Evolutionary conservation across 2,888 invertebrate genomes (phyloP).

Genomic region (Orchesellides sinensis): DNA sequence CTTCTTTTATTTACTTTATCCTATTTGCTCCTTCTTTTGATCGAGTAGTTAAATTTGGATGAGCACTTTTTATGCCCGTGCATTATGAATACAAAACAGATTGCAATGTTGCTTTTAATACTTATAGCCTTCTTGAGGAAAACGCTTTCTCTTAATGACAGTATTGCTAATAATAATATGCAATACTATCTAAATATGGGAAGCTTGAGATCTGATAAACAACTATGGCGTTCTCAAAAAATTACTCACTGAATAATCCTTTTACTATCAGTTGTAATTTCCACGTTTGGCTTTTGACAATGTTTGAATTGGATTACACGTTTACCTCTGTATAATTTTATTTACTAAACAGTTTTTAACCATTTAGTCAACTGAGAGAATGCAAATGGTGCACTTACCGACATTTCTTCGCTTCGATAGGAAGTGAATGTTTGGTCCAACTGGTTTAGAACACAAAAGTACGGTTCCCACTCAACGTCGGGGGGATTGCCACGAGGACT

Average conservation of each 20-base stretch:
- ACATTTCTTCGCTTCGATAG: conserved; percentile 87
- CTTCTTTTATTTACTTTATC: conserved; percentile 26
- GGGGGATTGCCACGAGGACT: conserved; percentile 76
- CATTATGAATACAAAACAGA: neutral
- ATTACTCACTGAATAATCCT: neutral
- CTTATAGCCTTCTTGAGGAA: conserved; percentile 1
- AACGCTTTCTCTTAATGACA: conserved; percentile 39
- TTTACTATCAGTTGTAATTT: conserved; percentile 1
- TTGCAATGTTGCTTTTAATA: conserved; percentile 10
- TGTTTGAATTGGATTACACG: neutral
- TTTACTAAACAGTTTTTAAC: neutral
- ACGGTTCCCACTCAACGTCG: conserved; percentile 83
- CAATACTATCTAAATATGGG: conserved; percentile 39
- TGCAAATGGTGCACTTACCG: conserved; percentile 80
- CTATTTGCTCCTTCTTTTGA: conserved; percentile 1
- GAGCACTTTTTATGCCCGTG: neutral
- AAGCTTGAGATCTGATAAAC: conserved; percentile 39
- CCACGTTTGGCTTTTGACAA: neutral
- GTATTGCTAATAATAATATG: neutral
- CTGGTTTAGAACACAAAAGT: conserved; percentile 87
- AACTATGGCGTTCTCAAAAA: conserved; percentile 19
- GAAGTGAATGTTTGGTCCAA: conserved; percentile 86
- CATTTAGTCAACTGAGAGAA: neutral
- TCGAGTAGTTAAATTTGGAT: conserved; percentile 12
- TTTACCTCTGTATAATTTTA: neutral